Base-by-base conservation (phyloP, 2,888 invertebrate species). In the Eustalomyia histrio region DNA sequence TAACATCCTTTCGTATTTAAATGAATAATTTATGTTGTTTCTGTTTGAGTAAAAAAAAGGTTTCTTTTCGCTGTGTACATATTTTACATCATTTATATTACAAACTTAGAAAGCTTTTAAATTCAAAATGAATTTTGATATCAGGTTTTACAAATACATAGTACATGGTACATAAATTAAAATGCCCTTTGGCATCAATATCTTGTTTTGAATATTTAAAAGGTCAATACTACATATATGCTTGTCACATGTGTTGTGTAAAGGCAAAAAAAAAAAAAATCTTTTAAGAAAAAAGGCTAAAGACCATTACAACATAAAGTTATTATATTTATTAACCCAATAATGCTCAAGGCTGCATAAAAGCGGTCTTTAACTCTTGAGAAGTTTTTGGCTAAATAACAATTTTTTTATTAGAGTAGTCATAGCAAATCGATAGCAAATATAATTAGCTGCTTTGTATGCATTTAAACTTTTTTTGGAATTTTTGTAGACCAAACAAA, bases 131-230 rank as follows among this genome's bases (percentile, higher is more conserved):
- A 39, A 39, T 39, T 39, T 39, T 39, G 39, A 39, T 39, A 39
- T 39, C 39, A 12, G 39, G 10, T 39, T 39, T 39, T 39, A 12
- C 10, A 12, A 39, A 39, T n/a, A n/a, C n/a, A n/a, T n/a, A n/a
- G n/a, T n/a, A 29, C 7, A 29, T 21, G 21, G 21, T 21, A 21
- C 3, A 29, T 29, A 39, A 39, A 39, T 39, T 39, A 12, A 39
- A 39, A 39, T 39, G 39, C 39, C 47, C 61, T 47, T 47, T 33
- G 52, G 29, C 65, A 65, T 12, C 35, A 35, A 50, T 39, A 17
- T 33, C 39, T 39, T 39, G 9, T 39, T 39, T 39, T 39, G 39
- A 39, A 39, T 39, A 14, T 12, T 39, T 39, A 39, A 39, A 39
- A 39, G 10, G 10, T 39, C 12, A 39, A 12, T 10, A 35, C 4